These are phyloP conservation scores for Gonatopus flavifemur DNA, from an alignment of 1,140 invertebrate genomes.

Conservation along the genomic window DNA sequence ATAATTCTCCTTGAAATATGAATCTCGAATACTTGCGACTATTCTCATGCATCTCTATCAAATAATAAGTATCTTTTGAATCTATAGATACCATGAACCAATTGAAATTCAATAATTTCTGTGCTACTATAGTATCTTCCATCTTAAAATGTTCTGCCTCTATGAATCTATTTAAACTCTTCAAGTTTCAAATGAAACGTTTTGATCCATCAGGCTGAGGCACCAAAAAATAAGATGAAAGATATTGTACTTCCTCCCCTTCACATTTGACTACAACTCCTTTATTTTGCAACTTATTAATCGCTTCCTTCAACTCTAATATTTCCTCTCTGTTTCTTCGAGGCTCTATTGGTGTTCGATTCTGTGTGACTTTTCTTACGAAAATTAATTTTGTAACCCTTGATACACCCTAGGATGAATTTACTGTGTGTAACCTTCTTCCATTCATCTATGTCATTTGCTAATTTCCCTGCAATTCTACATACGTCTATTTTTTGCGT, in stretches of 20 bases:
- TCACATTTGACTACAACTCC: background rate
- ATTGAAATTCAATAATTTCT: constrained; percentile 2
- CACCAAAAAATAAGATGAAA: constrained; percentile 22
- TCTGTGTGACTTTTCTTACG: background rate
- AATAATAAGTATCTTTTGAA: constrained; percentile 6
- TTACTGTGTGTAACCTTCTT: background rate
- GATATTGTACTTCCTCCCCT: background rate
- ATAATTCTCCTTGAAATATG: constrained; percentile 15
- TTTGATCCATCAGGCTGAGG: constrained; percentile 19
- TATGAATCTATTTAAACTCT: constrained; percentile 28
- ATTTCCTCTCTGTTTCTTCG: background rate
- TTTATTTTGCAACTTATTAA: background rate
- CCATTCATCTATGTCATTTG: too few relatives aligned
- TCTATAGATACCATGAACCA: constrained; percentile 18
- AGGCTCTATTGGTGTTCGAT: background rate
- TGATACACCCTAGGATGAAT: background rate
- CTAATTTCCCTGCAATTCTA: too few relatives aligned
- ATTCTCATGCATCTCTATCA: constrained; percentile 4
- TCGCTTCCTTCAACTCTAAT: background rate
- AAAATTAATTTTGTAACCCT: background rate
- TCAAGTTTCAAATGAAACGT: constrained; percentile 32
- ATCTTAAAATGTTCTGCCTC: constrained; percentile 28
- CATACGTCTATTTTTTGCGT: too few relatives aligned
- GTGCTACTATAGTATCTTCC: constrained; percentile 19
- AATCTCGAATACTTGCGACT: constrained; percentile 25